Percentiles rank a stretch among this genome's conserved stretches.
These are phyloP conservation scores for Harpagifer antarcticus DNA, from an alignment of 2,797 vertebrate species.

Conservation along the genomic window DNA sequence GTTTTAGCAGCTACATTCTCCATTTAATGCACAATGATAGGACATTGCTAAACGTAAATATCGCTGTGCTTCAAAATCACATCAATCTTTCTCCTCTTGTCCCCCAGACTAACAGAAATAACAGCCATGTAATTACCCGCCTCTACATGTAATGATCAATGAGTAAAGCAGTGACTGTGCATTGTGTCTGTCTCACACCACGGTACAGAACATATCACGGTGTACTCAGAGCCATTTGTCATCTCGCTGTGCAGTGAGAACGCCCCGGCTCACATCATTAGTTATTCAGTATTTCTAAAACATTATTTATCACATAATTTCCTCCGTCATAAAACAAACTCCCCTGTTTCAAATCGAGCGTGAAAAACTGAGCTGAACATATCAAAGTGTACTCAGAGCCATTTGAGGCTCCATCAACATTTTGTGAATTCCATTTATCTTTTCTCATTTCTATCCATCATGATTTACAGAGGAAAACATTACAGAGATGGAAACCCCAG, in stretches of 20 bases:
- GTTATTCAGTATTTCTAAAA: constrained; percentile 19
- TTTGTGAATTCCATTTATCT: constrained; percentile 12
- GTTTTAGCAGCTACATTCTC: no score
- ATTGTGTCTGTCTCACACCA: neutral
- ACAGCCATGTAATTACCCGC: no score
- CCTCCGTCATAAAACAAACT: constrained; percentile 26
- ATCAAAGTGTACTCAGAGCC: no score
- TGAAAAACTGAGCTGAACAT: constrained; percentile 4
- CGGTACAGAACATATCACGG: constrained; percentile 4
- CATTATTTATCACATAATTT: constrained; percentile 47
- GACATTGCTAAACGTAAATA: no score
- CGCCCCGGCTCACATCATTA: constrained; percentile 12
- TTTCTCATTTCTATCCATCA: constrained; percentile 30
- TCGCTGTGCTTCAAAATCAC: no score
- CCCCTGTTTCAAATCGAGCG: constrained; percentile 19
- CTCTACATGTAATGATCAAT: no score
- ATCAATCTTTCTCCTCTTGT: no score
- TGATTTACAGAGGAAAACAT: constrained; percentile 43
- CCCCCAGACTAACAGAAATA: no score
- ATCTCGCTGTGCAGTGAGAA: constrained; percentile 1
- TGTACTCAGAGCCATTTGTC: constrained; percentile 35
- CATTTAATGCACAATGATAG: no score
- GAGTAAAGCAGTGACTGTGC: no score
- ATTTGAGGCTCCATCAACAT: constrained; percentile 20
- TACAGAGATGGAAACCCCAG: neutral